These are phyloP conservation scores for Nymphalis polychloros DNA, from an alignment of 2,888 invertebrate genomes.

Conservation along the genomic window DNA sequence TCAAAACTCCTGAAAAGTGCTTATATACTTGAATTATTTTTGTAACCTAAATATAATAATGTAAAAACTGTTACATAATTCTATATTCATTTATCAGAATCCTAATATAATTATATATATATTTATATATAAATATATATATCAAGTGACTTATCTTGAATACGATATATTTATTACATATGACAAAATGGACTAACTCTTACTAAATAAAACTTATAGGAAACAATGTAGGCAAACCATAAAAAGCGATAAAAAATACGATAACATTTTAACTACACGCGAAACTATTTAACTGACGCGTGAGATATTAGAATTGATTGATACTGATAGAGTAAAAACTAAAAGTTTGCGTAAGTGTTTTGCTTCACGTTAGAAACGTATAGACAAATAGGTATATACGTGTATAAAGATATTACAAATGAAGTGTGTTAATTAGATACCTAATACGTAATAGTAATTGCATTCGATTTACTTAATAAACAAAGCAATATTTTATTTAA, in stretches of 20 bases:
- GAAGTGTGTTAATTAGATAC: constrained; percentile 60
- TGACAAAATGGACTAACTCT: neutral
- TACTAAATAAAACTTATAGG: neutral
- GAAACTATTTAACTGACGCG: neutral
- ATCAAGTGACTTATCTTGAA: too few species aligned
- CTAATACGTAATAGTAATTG: constrained; percentile 51
- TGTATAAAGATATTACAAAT: constrained; percentile 51
- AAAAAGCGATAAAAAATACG: neutral
- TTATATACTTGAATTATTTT: neutral
- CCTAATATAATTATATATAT: too few species aligned
- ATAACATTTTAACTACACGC: neutral
- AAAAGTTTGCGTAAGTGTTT: constrained; percentile 10
- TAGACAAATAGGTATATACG: constrained; percentile 16
- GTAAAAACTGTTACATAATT: too few species aligned
- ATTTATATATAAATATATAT: too few species aligned
- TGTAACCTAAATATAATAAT: neutral
- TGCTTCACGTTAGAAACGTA: constrained; percentile 43
- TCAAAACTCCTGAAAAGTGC: constrained; percentile 6
- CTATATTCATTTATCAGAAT: too few species aligned
- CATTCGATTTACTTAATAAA: constrained; percentile 28
- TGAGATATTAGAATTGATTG: neutral
- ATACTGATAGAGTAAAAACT: constrained; percentile 1
- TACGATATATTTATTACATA: neutral
- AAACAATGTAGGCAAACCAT: neutral
- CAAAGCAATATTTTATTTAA: constrained; percentile 21